phyloP scores from a whole-genome alignment of 2,113 vertebrate species.

The Gallinago undulata region DNA sequence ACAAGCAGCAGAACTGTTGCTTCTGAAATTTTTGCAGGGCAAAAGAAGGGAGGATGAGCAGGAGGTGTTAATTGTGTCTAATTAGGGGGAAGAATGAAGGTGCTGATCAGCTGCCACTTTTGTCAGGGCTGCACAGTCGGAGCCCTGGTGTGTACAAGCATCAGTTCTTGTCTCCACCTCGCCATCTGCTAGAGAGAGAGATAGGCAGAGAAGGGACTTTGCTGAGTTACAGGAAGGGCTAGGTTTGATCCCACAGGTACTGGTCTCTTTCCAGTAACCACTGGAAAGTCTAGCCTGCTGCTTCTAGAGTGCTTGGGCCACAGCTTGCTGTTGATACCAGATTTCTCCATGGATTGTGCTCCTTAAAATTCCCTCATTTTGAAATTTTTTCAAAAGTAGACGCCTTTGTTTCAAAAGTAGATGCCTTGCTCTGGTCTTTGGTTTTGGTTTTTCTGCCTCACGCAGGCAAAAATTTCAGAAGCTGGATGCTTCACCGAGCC shows the following conservation, averaged over 20 bases:
- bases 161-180: background rate
- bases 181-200: background rate
- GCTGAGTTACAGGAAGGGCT: background rate
- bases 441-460: background rate
- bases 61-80: background rate
- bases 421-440: background rate
- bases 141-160: background rate
- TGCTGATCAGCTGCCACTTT: background rate
- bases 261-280: background rate
- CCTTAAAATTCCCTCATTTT: background rate
- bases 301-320: background rate
- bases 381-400: background rate
- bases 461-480: too few relatives aligned
- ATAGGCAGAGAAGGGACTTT: background rate
- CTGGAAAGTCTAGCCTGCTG: background rate
- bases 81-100: background rate
- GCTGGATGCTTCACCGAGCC: background rate
- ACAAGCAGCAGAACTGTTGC: background rate
- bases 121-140: background rate
- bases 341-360: background rate
- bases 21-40: background rate
- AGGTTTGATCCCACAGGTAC: background rate
- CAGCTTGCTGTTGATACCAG: background rate
- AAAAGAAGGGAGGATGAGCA: background rate
- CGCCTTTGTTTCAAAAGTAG: too few relatives aligned